Evolutionary conservation across 2,797 vertebrate species (phyloP).

Genomic region (Clarias platycephalus): DNA sequence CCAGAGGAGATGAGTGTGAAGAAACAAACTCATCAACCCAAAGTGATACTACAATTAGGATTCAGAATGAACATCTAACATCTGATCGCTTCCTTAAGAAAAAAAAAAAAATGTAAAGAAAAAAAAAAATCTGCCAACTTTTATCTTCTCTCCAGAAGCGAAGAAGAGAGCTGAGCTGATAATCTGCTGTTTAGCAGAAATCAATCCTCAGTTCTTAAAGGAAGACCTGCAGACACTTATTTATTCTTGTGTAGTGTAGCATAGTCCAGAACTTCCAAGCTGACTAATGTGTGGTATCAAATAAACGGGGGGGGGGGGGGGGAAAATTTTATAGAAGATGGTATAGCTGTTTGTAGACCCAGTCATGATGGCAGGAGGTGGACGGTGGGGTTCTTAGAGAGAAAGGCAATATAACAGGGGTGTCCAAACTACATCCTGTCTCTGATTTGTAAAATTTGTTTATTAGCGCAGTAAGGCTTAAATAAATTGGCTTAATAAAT

Average conservation of each 20-base stretch:
- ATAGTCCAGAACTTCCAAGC: conserved; percentile 47
- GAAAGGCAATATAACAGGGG: conserved; percentile 42
- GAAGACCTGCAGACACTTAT: conserved; percentile 51
- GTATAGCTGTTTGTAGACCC: conserved; percentile 38
- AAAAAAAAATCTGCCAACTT: background rate
- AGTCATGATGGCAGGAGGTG: background rate
- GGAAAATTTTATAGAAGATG: conserved; percentile 20
- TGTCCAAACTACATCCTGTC: conserved; percentile 29
- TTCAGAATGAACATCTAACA: conserved; percentile 13
- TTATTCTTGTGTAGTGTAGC: conserved; percentile 54
- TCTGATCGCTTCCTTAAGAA: background rate
- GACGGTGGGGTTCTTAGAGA: conserved; percentile 36
- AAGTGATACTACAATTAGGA: conserved; percentile 9
- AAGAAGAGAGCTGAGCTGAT: background rate
- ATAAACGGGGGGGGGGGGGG: background rate
- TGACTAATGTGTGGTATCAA: conserved; percentile 42
- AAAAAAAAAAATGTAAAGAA: background rate
- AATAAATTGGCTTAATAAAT: background rate
- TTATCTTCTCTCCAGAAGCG: background rate
- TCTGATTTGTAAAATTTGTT: background rate
- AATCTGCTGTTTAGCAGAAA: conserved; percentile 31
- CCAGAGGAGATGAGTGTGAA: background rate
- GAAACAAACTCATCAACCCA: background rate
- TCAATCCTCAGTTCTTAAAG: conserved; percentile 38
- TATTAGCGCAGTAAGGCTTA: background rate